Evolutionary conservation across 2,113 vertebrate species (phyloP).

Genomic region (Sprattus sprattus): DNA sequence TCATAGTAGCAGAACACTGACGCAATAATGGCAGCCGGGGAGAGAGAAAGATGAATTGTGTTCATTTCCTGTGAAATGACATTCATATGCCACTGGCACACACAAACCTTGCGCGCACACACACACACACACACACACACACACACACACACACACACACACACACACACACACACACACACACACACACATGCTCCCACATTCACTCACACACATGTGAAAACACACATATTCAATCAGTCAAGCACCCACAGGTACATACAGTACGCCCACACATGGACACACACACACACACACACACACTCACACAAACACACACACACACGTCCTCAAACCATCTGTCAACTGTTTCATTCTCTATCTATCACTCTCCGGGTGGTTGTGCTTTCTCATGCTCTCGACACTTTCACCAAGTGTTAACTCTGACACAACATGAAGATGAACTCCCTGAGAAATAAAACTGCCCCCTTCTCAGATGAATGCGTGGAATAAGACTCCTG

Average conservation of each 20-base stretch:
- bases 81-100: constrained; percentile 18
- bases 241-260: no score
- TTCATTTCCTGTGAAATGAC: constrained; percentile 29
- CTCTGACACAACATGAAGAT: constrained; percentile 21
- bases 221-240: no score
- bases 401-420: constrained; percentile 33
- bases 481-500: background rate
- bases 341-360: constrained; percentile 11
- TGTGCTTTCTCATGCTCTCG: background rate
- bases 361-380: background rate
- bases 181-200: no score
- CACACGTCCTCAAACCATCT: constrained; percentile 22
- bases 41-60: constrained; percentile 31
- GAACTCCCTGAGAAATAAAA: background rate
- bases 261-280: no score
- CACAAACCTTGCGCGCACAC: background rate
- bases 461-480: background rate
- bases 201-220: background rate
- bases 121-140: background rate
- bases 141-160: no score
- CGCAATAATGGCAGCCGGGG: constrained; percentile 17
- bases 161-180: background rate
- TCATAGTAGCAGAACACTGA: constrained; percentile 4
- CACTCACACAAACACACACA: no score
- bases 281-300: no score